Evolutionary conservation across 2,113 vertebrate genomes (phyloP).

Genomic region (Seriola aureovittata): DNA sequence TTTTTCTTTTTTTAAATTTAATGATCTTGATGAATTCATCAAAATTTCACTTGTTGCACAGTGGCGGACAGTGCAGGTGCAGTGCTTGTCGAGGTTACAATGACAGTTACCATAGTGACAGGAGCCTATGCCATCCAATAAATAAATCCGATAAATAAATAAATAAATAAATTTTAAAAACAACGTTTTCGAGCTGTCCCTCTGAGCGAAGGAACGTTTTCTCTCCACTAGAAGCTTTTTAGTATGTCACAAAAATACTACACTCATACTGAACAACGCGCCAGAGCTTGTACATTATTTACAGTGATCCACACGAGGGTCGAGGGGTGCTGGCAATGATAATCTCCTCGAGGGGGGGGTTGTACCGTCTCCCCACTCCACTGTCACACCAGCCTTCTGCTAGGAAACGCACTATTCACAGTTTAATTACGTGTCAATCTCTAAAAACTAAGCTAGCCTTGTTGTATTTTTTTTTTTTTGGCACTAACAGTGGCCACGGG

Average conservation of each 20-base stretch:
- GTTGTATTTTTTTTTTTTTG: conserved; percentile 75
- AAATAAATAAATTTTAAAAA: conserved; percentile 65
- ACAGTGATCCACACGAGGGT: conserved; percentile 77
- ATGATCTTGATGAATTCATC: conserved; percentile 74
- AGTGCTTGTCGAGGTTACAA: conserved; percentile 75
- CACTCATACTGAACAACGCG: conserved; percentile 80
- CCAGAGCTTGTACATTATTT: conserved; percentile 85
- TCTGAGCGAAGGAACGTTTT: conserved; percentile 65
- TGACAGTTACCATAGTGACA: conserved; percentile 75
- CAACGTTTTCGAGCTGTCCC: conserved; percentile 69
- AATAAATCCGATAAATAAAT: conserved; percentile 71
- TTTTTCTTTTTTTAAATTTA: conserved; percentile 31
- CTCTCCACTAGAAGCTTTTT: conserved; percentile 79
- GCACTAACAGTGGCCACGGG: conserved; percentile 80
- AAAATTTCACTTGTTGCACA: conserved; percentile 82
- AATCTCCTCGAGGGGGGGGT: conserved; percentile 43
- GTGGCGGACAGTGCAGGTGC: conserved; percentile 85
- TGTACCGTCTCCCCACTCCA: conserved; percentile 50
- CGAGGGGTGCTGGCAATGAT: conserved; percentile 69
- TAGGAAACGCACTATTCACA: conserved; percentile 79
- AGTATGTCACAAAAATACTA: conserved; percentile 84
- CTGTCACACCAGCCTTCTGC: conserved; percentile 66
- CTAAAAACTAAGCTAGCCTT: conserved; percentile 77
- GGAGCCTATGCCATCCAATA: conserved; percentile 75
- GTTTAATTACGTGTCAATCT: conserved; percentile 79